phyloP scores from a whole-genome alignment of 2,888 invertebrate genomes.

The Fragum whitleyi region DNA sequence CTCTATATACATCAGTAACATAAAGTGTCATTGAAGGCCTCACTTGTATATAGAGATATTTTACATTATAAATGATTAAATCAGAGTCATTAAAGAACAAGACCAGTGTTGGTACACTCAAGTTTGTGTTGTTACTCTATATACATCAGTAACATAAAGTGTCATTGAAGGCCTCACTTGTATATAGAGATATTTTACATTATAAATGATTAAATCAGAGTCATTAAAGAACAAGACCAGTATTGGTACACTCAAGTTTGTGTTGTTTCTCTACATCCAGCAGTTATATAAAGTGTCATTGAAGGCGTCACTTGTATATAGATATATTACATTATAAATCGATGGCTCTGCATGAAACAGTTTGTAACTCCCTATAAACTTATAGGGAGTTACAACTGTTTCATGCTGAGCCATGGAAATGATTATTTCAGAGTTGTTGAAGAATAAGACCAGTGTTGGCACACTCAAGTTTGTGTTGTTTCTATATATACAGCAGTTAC shows the following conservation, averaged over 20 bases:
- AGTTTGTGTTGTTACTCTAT: no score
- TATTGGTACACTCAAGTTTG: conserved; percentile 83
- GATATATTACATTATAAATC: no score
- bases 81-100: no score
- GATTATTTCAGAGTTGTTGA: conserved; percentile 75
- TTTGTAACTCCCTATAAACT: no score
- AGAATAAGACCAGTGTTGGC: conserved; percentile 75
- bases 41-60: no score
- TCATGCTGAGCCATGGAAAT: no score
- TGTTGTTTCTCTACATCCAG: conserved; percentile 84
- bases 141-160: conserved; percentile 85
- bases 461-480: conserved; percentile 83
- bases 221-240: conserved; percentile 70
- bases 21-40: conserved; percentile 84
- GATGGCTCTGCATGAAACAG: no score
- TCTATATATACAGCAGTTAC: conserved; percentile 84
- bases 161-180: conserved; percentile 83
- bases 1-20: conserved; percentile 84
- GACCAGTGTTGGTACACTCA: conserved; percentile 79
- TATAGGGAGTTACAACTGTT: no score
- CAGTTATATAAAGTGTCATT: conserved; percentile 84
- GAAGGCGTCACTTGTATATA: conserved; percentile 83
- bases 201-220: no score
- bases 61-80: no score
- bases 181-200: no score